Evolutionary conservation across 2,113 vertebrate species (phyloP).

Genomic region (Dolichotis patagonum): DNA sequence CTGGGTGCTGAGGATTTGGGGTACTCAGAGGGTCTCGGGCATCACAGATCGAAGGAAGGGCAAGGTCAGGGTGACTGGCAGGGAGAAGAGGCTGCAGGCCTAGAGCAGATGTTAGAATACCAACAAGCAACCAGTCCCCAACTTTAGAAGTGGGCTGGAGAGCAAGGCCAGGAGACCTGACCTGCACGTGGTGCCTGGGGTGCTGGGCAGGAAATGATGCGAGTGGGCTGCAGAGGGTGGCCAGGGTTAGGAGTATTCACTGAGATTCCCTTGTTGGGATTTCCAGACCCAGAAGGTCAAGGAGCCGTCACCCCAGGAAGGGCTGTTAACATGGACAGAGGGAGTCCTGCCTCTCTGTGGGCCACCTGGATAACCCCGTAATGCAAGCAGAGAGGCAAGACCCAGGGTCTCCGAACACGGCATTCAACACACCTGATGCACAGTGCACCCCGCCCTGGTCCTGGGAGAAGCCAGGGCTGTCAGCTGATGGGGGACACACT

Average conservation of each 20-base stretch:
- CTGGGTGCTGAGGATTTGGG: neutral
- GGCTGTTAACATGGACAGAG: neutral
- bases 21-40: neutral
- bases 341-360: too few relatives aligned
- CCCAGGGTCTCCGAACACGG: neutral
- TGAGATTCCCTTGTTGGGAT: neutral
- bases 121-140: neutral
- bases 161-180: fast-evolving
- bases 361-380: neutral
- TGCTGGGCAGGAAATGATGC: neutral
- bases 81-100: neutral
- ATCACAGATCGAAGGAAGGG: neutral
- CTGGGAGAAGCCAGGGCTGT: neutral
- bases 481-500: neutral
- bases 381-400: neutral
- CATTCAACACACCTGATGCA: too few relatives aligned
- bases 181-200: fast-evolving
- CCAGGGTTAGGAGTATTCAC: neutral
- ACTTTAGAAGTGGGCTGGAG: neutral
- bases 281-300: neutral
- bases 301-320: neutral
- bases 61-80: neutral
- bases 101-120: neutral
- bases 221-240: neutral
- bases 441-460: neutral